Evolutionary conservation across 1,140 invertebrate species (phyloP).

Genomic region (Philaenus spumarius): DNA sequence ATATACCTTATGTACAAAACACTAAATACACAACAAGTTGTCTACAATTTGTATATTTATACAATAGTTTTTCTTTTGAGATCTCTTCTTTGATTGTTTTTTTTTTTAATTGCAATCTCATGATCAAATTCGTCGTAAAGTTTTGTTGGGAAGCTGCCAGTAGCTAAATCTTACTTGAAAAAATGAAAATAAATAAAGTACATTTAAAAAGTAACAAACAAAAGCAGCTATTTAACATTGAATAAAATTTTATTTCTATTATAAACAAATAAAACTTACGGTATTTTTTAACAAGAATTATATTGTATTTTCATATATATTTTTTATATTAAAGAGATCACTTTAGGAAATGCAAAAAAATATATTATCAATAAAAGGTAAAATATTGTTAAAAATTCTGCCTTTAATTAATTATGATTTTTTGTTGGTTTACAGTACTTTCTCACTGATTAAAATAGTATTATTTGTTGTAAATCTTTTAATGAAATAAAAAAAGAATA

Average conservation of each 20-base stretch:
- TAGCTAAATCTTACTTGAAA: constrained; percentile 1
- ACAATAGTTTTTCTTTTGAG: no score
- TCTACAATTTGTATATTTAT: no score
- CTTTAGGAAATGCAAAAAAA: background rate
- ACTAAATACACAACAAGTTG: constrained; percentile 1
- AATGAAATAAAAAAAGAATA: no score
- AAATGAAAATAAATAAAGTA: background rate
- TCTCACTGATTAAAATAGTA: no score
- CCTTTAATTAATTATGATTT: background rate
- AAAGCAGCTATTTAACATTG: constrained; percentile 1
- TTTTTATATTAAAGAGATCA: background rate
- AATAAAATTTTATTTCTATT: background rate
- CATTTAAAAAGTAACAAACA: constrained; percentile 11
- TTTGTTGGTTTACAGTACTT: no score
- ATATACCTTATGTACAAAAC: constrained; percentile 10
- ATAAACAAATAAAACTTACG: constrained; percentile 2
- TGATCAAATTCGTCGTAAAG: background rate
- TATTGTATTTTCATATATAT: background rate
- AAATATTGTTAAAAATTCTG: background rate
- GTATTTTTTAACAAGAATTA: background rate
- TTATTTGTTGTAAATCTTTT: no score
- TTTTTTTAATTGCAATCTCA: background rate
- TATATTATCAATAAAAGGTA: background rate
- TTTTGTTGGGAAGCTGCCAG: no score
- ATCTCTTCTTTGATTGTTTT: constrained; percentile 13